phyloP scores from a whole-genome alignment of 53 echinoderm and acorn worm genomes.

The Zoroaster sp. region DNA sequence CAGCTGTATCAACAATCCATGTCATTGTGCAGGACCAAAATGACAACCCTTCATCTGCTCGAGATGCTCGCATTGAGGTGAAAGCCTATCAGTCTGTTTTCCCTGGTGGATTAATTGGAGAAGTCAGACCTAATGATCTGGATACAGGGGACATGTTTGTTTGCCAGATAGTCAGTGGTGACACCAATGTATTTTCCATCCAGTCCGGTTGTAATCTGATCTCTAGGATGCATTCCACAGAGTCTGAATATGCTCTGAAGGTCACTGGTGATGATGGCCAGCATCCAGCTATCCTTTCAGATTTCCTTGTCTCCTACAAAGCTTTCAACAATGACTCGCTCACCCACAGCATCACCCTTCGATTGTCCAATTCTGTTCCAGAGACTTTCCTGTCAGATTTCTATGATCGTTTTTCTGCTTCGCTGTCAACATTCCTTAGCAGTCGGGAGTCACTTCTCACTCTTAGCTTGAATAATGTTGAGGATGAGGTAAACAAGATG shows the following conservation, averaged over 20 bases:
- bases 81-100: constrained; percentile 82
- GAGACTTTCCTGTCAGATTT: constrained; percentile 66
- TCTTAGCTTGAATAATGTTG: constrained; percentile 69
- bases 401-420: constrained; percentile 78
- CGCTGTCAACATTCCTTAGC: constrained; percentile 67
- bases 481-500: constrained; percentile 51
- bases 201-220: constrained; percentile 70
- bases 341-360: constrained; percentile 78
- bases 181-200: constrained; percentile 73
- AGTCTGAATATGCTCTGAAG: constrained; percentile 51
- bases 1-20: constrained; percentile 80
- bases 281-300: constrained; percentile 73
- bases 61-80: constrained; percentile 92
- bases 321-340: constrained; percentile 80
- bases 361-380: constrained; percentile 61
- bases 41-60: constrained; percentile 80
- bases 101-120: constrained; percentile 79
- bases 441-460: constrained; percentile 74
- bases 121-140: constrained; percentile 79
- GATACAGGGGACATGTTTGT: constrained; percentile 81
- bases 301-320: constrained; percentile 74
- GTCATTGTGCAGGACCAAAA: constrained; percentile 78
- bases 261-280: constrained; percentile 84
- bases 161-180: constrained; percentile 76
- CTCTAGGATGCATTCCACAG: constrained; percentile 68